phyloP scores from a whole-genome alignment of 1,140 invertebrate genomes.

The Eueides isabella region DNA sequence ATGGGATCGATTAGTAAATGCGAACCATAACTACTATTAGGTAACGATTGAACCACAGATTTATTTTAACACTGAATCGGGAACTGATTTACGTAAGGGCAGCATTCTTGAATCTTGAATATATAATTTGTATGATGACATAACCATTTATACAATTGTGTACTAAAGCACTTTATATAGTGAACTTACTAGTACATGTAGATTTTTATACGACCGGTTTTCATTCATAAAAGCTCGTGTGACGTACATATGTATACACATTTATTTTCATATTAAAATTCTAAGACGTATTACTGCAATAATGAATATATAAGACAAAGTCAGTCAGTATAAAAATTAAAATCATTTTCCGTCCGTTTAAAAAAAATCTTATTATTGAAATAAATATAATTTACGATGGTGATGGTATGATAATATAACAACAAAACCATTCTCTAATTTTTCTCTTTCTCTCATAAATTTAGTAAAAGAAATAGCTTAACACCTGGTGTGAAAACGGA shows the following conservation, averaged over 20 bases:
- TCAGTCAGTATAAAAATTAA: too few relatives aligned
- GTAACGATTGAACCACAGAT: slow-evolving; percentile 40
- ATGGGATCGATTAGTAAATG: not conserved
- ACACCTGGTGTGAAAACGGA: too few relatives aligned
- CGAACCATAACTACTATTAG: slow-evolving; percentile 30
- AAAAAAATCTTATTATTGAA: too few relatives aligned
- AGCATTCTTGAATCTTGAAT: slow-evolving; percentile 50
- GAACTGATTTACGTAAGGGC: slow-evolving; percentile 54
- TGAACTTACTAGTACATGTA: slow-evolving; percentile 17
- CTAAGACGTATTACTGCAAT: not conserved
- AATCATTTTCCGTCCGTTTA: too few relatives aligned
- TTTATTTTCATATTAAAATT: not conserved
- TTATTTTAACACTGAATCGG: slow-evolving; percentile 49
- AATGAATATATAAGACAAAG: not conserved
- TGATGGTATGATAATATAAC: too few relatives aligned
- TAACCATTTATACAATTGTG: slow-evolving; percentile 47
- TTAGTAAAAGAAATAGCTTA: too few relatives aligned
- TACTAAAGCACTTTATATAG: slow-evolving; percentile 26
- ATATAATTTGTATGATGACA: slow-evolving; percentile 51
- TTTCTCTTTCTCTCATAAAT: too few relatives aligned
- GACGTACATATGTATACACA: not conserved
- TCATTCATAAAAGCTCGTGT: slow-evolving; percentile 10
- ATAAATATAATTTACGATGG: too few relatives aligned
- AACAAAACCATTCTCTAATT: too few relatives aligned
- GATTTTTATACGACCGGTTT: not conserved